Conservation (phyloP, 2,888 invertebrate genomes). For the Phortica okadai region DNA sequence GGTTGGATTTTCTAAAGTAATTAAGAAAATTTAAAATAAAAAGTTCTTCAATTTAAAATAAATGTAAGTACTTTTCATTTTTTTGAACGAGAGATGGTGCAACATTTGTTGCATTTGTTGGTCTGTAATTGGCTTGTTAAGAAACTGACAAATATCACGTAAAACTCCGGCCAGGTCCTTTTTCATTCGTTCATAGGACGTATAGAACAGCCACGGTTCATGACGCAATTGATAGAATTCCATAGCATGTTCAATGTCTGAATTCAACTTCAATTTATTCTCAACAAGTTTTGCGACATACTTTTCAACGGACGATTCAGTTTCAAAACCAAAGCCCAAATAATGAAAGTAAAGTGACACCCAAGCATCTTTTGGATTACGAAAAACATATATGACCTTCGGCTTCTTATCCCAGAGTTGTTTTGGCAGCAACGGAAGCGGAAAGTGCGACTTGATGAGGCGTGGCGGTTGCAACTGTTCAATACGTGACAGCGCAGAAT, state of each 20-base stretch:
- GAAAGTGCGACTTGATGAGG: conserved; percentile 67
- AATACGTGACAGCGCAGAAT: conserved; percentile 40
- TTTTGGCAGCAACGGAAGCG: conserved; percentile 60
- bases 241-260: conserved; percentile 47
- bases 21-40: too few relatives aligned
- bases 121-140: conserved; percentile 55
- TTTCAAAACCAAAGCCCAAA: conserved; percentile 45
- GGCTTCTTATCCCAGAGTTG: conserved; percentile 63
- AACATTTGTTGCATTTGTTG: conserved; percentile 58
- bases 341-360: conserved; percentile 85
- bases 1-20: conserved; percentile 57
- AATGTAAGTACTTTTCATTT: conserved; percentile 62
- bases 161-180: conserved; percentile 57
- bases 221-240: conserved; percentile 66
- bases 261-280: too few relatives aligned
- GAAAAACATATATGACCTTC: conserved; percentile 84
- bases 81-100: conserved; percentile 66
- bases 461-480: conserved; percentile 58
- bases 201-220: conserved; percentile 65
- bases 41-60: not conserved
- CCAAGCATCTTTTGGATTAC: conserved; percentile 89
- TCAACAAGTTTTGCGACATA: conserved; percentile 40
- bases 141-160: conserved; percentile 58
- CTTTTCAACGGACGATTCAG: conserved; percentile 52
- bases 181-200: conserved; percentile 69